phyloP scores from a whole-genome alignment of 2,888 invertebrate species.

The Flexamia atlantica region DNA sequence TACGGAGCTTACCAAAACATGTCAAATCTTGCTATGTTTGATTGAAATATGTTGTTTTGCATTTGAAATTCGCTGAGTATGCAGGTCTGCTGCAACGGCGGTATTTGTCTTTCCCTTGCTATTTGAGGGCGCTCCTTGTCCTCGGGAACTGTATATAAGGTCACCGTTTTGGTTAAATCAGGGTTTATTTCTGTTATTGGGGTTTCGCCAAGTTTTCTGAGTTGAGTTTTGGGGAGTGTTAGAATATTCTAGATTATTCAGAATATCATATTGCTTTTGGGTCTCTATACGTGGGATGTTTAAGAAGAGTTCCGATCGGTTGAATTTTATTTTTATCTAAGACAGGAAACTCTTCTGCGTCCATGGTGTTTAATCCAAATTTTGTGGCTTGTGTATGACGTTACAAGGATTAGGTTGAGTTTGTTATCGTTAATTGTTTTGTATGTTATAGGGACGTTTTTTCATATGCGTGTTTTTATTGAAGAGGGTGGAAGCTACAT shows the following conservation, averaged over 20 bases:
- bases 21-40: too few species aligned
- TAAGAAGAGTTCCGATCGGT: background rate
- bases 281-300: background rate
- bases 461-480: background rate
- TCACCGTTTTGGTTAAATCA: background rate
- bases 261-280: background rate
- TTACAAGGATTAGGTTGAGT: background rate
- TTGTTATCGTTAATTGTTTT: background rate
- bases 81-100: too few species aligned
- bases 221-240: background rate
- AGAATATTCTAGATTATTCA: background rate
- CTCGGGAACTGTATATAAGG: background rate
- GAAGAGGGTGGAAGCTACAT: background rate
- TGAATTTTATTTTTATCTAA: slow-evolving; percentile 6
- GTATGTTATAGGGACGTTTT: slow-evolving; percentile 3
- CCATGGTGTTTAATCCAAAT: background rate
- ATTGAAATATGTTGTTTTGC: too few species aligned
- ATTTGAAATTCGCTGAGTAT: too few species aligned
- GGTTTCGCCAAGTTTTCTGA: background rate
- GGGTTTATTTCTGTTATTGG: background rate
- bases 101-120: too few species aligned
- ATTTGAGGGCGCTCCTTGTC: too few species aligned
- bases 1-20: too few species aligned
- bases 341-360: slow-evolving; percentile 5
- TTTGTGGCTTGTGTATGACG: background rate